These are phyloP conservation scores for Harpegnathos saltator DNA, from an alignment of 1,140 invertebrate genomes.

Conservation along the genomic window DNA sequence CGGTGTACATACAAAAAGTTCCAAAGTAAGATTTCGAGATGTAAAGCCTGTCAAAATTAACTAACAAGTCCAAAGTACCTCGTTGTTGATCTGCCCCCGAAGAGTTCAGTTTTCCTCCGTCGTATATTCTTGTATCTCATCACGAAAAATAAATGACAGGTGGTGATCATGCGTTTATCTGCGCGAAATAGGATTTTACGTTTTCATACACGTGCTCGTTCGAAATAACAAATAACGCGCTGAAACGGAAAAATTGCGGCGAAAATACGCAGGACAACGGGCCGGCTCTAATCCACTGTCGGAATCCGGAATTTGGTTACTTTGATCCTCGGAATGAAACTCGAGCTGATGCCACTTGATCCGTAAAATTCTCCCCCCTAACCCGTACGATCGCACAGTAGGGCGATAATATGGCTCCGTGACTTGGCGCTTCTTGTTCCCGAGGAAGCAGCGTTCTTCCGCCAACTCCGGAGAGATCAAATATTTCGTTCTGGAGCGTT, in stretches of 20 bases:
- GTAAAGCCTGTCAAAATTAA: too few species aligned
- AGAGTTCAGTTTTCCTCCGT: too few species aligned
- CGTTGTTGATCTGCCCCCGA: too few species aligned
- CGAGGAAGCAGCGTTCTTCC: neutral
- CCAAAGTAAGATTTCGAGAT: too few species aligned
- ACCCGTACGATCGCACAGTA: neutral
- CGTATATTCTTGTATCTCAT: too few species aligned
- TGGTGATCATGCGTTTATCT: too few species aligned
- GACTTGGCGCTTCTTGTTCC: neutral
- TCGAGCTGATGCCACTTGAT: neutral
- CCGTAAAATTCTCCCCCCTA: neutral
- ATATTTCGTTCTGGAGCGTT: too few species aligned
- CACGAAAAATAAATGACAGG: too few species aligned
- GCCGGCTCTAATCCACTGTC: neutral
- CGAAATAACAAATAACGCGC: neutral
- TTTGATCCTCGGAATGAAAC: constrained; percentile 1
- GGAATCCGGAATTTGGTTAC: neutral
- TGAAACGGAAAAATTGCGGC: neutral
- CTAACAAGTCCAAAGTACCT: too few species aligned
- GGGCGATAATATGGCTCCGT: neutral
- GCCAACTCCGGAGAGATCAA: too few species aligned
- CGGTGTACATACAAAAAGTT: too few species aligned
- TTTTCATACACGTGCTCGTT: neutral
- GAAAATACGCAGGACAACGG: neutral
- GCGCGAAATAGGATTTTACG: too few species aligned